Evolutionary conservation across 2,797 vertebrate species (phyloP), one percentile per base, ranked within the genome.

Genomic region (Notoglanidium macrostoma): DNA sequence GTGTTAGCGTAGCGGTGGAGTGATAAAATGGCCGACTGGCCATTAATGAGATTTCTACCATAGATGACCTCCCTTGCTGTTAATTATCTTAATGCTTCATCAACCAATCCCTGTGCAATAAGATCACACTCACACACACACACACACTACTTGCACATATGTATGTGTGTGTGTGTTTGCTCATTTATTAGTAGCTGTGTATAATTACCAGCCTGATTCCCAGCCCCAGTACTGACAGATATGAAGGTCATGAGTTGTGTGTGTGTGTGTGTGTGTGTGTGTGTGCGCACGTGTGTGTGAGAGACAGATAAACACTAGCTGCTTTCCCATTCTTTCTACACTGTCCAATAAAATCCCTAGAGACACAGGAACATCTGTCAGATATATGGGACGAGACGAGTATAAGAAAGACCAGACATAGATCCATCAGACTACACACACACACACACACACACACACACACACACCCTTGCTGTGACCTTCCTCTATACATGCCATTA

Each of bases 351-450:
- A 87, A 89, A 87, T 72, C 88, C 90, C 86, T 82, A 21, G 86
- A 89, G 90, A 90, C 55, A 83, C 21, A 85, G 72, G 17, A 90
- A 88, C 88, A 90, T 90, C 86, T 90, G 90, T 89, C 90, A 88
- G 83, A 55, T 46, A 77, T 70, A 77, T 77, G 51, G n/a, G 59
- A 76, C 1, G 10, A 73, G 21, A 74, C 11, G 55, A 76, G 57
- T 65, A 21, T 61, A 59, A 76, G 49, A 77, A 74, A 57, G 44
- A 65, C 44, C 86, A 87, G 78, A 76, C 55, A 17, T 14, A 49
- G 57, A 82, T 49, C 54, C 67, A 72, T 51, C 54, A 81, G 7
- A n/a, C 26, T 12, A 46, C 61, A 54, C 49, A 44, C 73, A 49
- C 57, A 32, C 72, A 61, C 35, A 17, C 54, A 51, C 49, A 40